A percentile compares a stretch with the other conserved stretches of the same genome.
phyloP scores from a whole-genome alignment of 2,888 invertebrate genomes.

The Eucera pruinosa region DNA sequence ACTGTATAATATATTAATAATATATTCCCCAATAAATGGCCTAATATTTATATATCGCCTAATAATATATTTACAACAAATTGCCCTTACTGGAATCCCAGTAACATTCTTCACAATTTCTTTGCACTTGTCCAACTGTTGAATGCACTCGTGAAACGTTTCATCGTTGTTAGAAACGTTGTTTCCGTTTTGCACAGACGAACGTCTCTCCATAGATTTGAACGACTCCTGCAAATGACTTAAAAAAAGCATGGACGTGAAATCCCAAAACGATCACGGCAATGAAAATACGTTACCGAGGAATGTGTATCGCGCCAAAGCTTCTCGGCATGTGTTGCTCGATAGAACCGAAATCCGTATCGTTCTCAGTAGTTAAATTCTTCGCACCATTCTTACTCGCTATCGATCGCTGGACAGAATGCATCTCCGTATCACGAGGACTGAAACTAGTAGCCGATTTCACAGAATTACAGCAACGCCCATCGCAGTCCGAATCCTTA shows the following conservation, averaged over 20 bases:
- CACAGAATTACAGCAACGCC: conserved; percentile 7
- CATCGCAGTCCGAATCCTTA: conserved; percentile 4
- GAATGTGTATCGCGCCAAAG: background rate
- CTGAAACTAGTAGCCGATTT: background rate
- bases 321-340: background rate
- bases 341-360: no score
- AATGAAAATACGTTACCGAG: conserved; percentile 24
- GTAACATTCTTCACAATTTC: conserved; percentile 9
- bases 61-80: background rate
- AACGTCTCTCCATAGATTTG: background rate
- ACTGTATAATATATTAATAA: no score
- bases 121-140: conserved; percentile 40
- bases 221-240: conserved; percentile 40
- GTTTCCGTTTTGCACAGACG: background rate
- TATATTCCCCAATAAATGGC: no score
- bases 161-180: no score
- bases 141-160: conserved; percentile 30
- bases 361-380: no score
- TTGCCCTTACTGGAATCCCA: conserved; percentile 36
- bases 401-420: background rate
- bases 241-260: conserved; percentile 20
- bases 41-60: no score
- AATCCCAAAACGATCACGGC: background rate
- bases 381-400: background rate
- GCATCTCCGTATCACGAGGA: background rate